phyloP scores from a whole-genome alignment of 2,113 vertebrate species.

The Percina caprodes region DNA sequence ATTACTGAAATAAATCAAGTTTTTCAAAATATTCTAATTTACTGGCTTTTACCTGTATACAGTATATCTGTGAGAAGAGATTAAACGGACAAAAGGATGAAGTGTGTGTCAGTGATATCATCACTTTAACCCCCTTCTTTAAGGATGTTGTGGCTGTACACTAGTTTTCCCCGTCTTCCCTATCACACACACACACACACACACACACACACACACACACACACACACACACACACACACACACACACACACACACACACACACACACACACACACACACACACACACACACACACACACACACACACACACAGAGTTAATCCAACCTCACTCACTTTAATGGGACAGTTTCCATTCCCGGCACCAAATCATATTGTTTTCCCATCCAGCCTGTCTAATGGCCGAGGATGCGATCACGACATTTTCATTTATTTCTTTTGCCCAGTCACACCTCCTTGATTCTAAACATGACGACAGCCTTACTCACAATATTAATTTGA shows the following conservation, averaged over 20 bases:
- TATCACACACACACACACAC: conserved; percentile 32
- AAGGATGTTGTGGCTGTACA: conserved; percentile 8
- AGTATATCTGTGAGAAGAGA: conserved; percentile 28
- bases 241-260: conserved; percentile 18
- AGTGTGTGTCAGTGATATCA: conserved; percentile 25
- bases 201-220: conserved; percentile 17
- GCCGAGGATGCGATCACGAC: not conserved
- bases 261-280: not conserved
- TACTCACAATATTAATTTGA: conserved; percentile 61
- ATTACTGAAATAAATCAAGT: too few relatives aligned
- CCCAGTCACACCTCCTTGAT: conserved; percentile 34
- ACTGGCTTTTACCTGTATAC: too few relatives aligned
- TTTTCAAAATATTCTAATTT: too few relatives aligned
- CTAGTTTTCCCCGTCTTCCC: not conserved
- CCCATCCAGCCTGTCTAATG: conserved; percentile 41
- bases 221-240: conserved; percentile 16
- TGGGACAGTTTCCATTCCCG: conserved; percentile 65
- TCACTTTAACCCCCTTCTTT: conserved; percentile 22
- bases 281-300: conserved; percentile 17
- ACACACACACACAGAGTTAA: conserved; percentile 29
- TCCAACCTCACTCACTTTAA: conserved; percentile 72
- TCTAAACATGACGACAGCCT: conserved; percentile 34
- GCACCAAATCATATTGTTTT: conserved; percentile 64
- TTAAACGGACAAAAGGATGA: conserved; percentile 44
- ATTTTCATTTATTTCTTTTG: conserved; percentile 23